phyloP scores from a whole-genome alignment of 1,140 invertebrate genomes.

The Cotesia chilonis region DNA sequence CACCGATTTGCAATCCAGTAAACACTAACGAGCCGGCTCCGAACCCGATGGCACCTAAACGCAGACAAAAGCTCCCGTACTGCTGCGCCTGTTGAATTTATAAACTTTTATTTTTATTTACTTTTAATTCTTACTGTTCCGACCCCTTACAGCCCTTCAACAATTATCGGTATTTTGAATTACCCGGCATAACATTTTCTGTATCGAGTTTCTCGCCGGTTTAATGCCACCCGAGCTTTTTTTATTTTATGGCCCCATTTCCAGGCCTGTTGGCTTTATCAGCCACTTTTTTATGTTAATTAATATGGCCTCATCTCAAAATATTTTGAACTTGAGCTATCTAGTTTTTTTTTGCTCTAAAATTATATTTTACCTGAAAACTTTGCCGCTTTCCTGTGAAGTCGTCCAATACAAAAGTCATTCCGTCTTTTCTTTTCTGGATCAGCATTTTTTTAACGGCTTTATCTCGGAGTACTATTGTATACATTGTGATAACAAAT shows the following conservation, averaged over 20 bases:
- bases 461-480: constrained; percentile 74
- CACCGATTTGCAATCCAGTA: constrained; percentile 72
- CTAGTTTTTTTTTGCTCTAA: constrained; percentile 7
- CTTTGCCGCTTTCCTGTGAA: constrained; percentile 27
- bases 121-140: constrained; percentile 43
- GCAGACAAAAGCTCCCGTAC: constrained; percentile 82
- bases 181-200: constrained; percentile 28
- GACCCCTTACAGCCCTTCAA: constrained; percentile 52
- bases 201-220: constrained; percentile 24
- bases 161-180: constrained; percentile 33
- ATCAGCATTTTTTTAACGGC: constrained; percentile 60
- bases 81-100: constrained; percentile 67
- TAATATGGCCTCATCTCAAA: neutral
- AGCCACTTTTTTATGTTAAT: constrained; percentile 2
- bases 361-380: constrained; percentile 36
- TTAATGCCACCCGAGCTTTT: constrained; percentile 11
- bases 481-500: constrained; percentile 85
- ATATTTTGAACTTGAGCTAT: neutral
- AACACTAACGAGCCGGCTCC: constrained; percentile 74
- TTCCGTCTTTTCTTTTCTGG: constrained; percentile 49
- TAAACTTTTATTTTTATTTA: constrained; percentile 10
- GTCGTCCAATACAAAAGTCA: constrained; percentile 42
- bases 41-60: constrained; percentile 82
- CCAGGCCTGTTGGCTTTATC: neutral
- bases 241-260: neutral